phyloP scores from a whole-genome alignment of 2,888 invertebrate genomes.

The Cryptus armator region DNA sequence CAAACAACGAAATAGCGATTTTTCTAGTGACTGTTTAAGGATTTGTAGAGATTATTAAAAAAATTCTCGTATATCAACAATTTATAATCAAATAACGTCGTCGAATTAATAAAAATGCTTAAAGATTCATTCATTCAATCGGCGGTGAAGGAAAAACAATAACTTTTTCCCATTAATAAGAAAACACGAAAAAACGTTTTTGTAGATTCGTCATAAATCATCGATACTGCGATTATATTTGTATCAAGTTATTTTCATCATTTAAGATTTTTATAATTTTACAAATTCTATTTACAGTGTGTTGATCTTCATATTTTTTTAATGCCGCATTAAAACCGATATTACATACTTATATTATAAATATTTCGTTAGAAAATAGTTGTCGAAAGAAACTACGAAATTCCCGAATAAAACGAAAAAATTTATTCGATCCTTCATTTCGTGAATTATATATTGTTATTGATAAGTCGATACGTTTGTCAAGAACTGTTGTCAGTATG shows the following conservation, averaged over 20 bases:
- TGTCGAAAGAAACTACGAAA: constrained; percentile 20
- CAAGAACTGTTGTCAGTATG: background rate
- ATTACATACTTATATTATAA: background rate
- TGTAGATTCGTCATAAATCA: constrained; percentile 30
- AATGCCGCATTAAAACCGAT: constrained; percentile 33
- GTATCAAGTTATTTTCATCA: constrained; percentile 36
- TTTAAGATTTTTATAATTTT: constrained; percentile 41
- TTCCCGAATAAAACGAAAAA: constrained; percentile 41
- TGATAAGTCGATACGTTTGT: background rate
- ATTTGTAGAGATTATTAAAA: background rate
- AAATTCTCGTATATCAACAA: background rate
- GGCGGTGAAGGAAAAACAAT: background rate
- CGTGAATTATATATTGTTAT: constrained; percentile 13
- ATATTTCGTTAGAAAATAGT: constrained; percentile 40
- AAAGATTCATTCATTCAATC: background rate
- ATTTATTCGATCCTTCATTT: constrained; percentile 40
- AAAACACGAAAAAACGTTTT: constrained; percentile 20
- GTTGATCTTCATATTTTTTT: constrained; percentile 36
- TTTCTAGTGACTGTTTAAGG: background rate
- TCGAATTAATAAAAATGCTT: background rate
- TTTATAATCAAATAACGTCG: background rate
- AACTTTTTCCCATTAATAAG: constrained; percentile 16
- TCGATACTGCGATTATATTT: constrained; percentile 44
- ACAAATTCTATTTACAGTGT: constrained; percentile 42
- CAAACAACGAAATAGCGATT: background rate